Base-by-base conservation (phyloP, 2,797 vertebrate genomes). In the Picus viridis region DNA sequence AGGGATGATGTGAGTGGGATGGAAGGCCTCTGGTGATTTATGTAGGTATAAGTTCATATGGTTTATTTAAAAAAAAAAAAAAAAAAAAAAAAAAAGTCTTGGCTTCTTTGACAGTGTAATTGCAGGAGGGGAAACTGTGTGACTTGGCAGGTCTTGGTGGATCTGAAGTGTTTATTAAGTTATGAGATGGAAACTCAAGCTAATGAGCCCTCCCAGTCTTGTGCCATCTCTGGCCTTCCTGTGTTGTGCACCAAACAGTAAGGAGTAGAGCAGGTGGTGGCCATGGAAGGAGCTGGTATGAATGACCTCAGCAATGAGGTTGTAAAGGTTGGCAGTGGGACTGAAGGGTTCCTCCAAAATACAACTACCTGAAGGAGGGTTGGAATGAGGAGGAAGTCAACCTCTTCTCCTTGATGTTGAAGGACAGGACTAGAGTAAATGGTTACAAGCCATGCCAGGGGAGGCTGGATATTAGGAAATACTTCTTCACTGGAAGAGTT, bases 161-260 rank as follows among this genome's bases (percentile, higher is more conserved):
- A 57, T 56, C 10, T 69, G 80, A 51, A 26, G 17, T 51, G 57
- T 24, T 65, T 65, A 27, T n/a, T 11, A 23, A 24, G n/a, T 56
- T 62, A 19, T 10, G 30, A 73, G n/a, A 85, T 16, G 22, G 29
- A 72, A 36, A 34, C n/a, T 51, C 12, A 45, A 20, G 20, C 59
- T 41, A 3, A 27, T 5, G 34, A 76, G 24, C 29, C 56, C 34
- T 85, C 23, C 43, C 22, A 19, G 43, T 26, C 29, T 56, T 41
- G 29, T 59, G 51, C 15, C 27, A 12, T 53, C 69, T 70, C 29
- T 47, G 45, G 11, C 13, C 11, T 59, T 16, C 14, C 3, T n/a
- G 36, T 39, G 29, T n/a, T 7, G 1, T 39, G 27, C 43, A 12
- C 54, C 1, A 1, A 17, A 9, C 22, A 39, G 56, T 1, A 9